Base-by-base conservation (phyloP, 2,113 vertebrate genomes). In the Onychorhynchus coronatus region DNA sequence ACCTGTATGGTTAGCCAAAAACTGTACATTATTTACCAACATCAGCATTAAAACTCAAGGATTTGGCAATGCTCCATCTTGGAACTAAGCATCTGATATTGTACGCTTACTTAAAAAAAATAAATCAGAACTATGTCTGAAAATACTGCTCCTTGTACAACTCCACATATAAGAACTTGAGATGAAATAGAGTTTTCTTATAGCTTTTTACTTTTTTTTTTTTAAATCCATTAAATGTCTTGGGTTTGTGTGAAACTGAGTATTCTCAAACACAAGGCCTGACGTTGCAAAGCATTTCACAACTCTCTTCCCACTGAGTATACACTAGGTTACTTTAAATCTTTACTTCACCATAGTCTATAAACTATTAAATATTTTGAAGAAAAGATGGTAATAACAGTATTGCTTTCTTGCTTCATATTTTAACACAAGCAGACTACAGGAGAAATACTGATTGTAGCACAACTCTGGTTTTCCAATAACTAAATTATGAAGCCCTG, bases 11-110 rank as follows among this genome's bases (percentile, higher is more conserved):
- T 93, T 93, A 92, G 82, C 74, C 86, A 73, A 88, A 94, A 93
- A 25, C 35, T 63, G 66, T 52, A 41, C 28, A 31, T 95, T 96
- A 94, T 95, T 97, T 95, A 97, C 89, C 90, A 95, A 95, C 61
- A 92, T 67, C 89, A 93, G 56, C 56, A 94, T 61, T 87, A 80
- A 93, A 96, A 92, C 33, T 80, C 63, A 21, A 72, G 50, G 66
- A 74, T 91, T 74, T 95, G 94, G 89, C 85, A 81, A 5, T 23
- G 62, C 7, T 95, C 80, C 95, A 85, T 33, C n/a, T 79, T 68
- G 68, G 44, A 92, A 88, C 42, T 77, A 42, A 94, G 95, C 71
- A 84, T 27, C 52, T 62, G 67, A 89, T 62, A 47, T 31, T 95
- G 67, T 85, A 56, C 4, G 6, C 63, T 95, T 65, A 52, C 46